A percentile compares a stretch with the other conserved stretches of the same genome.
Conservation (phyloP, 2,797 vertebrate species). For the Cheirogaleus major region DNA sequence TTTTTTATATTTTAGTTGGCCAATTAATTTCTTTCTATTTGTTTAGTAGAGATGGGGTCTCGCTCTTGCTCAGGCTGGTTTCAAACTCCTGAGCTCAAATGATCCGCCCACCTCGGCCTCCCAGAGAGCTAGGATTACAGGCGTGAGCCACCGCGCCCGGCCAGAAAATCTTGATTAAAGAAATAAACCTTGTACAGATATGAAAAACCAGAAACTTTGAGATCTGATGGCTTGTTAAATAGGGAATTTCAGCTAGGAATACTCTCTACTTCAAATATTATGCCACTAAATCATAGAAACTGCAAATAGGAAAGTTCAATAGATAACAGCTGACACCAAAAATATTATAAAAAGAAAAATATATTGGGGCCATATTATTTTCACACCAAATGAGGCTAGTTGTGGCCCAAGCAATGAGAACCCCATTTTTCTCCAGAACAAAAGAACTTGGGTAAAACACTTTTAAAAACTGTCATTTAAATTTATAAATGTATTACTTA, state of each 20-base stretch:
- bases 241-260: slow-evolving; percentile 4
- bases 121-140: too few species aligned
- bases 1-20: too few species aligned
- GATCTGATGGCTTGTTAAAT: not conserved
- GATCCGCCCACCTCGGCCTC: too few species aligned
- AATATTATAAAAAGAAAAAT: not conserved
- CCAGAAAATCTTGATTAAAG: not conserved
- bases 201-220: not conserved
- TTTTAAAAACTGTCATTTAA: slow-evolving; percentile 11
- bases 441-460: not conserved
- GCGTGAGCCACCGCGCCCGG: too few species aligned
- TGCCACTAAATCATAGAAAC: not conserved
- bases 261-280: not conserved
- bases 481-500: not conserved
- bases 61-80: too few species aligned
- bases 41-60: too few species aligned
- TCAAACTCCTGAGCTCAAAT: too few species aligned
- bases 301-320: not conserved
- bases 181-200: slow-evolving; percentile 13
- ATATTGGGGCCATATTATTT: not conserved
- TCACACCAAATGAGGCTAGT: not conserved
- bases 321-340: not conserved
- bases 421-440: not conserved
- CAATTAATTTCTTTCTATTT: too few species aligned
- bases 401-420: not conserved